Base-by-base conservation (phyloP, 2,888 invertebrate species). In the Allygus modestus region DNA sequence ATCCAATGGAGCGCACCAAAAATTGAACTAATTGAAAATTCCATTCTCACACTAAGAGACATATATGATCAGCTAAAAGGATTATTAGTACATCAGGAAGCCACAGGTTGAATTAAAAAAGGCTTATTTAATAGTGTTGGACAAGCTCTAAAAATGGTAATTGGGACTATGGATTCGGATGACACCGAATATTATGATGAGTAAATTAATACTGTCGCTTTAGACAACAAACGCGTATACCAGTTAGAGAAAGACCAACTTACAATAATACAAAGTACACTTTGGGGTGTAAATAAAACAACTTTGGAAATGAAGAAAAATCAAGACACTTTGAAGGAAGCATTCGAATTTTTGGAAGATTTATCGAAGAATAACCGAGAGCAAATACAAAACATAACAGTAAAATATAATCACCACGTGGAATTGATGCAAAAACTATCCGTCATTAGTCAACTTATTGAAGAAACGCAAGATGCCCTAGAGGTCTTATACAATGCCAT, bases 161-260 rank as follows among this genome's bases (percentile, higher is more conserved):
- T 20, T 12, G 61, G 61, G 7, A 61, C 61, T 12, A 61, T 61
- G 61, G 61, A 61, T 61, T 12, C 61, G 7, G 61, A 61, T 20
- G 61, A 61, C 20, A 7, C 11, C 7, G 7, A 11, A 20, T 61
- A 61, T 20, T 61, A 61, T 20, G 61, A 61, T n/a, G 61, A 61
- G 61, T n/a, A 61, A 20, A 61, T 61, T 9, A 61, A 61, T 20
- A 61, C 61, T 20, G 20, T 61, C 12, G 61, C 61, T 12, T 20
- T 61, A 20, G 61, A 61, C 61, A 61, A 61, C 61, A n/a, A n/a
- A n/a, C n/a, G n/a, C n/a, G n/a, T n/a, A n/a, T 12, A 46, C 46
- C 46, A 46, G 15, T 46, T 46, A 46, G 46, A 46, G 15, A 46
- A 46, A 15, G 46, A 46, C 46, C 46, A 46, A 46, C 46, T 46